Evolutionary conservation across 2,797 vertebrate genomes (phyloP).

Genomic region (Rhyacichthys aspro): DNA sequence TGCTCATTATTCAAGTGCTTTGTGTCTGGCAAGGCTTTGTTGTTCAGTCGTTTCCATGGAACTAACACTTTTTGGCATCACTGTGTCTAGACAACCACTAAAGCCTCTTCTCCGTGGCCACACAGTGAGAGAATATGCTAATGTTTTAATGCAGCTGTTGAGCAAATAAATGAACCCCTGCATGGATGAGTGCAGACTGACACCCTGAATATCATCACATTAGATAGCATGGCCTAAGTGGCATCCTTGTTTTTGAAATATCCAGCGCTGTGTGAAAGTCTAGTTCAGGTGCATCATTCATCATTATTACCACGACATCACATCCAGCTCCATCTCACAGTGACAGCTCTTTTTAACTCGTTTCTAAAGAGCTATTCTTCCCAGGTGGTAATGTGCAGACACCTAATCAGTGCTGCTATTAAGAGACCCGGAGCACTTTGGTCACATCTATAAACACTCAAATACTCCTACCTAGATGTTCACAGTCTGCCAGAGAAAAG

Average conservation of each 20-base stretch:
- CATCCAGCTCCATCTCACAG: conserved; percentile 36
- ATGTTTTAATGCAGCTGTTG: conserved; percentile 47
- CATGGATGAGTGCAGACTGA: conserved; percentile 52
- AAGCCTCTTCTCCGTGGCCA: conserved; percentile 35
- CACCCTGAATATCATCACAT: conserved; percentile 54
- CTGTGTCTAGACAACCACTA: conserved; percentile 37
- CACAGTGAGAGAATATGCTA: conserved; percentile 52
- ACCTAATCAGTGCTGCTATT: conserved; percentile 55
- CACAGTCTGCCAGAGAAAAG: conserved; percentile 12
- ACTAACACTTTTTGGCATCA: conserved; percentile 25
- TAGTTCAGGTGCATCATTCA: conserved; percentile 44
- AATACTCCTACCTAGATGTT: conserved; percentile 45
- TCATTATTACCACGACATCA: conserved; percentile 53
- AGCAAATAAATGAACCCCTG: conserved; percentile 55
- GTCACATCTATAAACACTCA: conserved; percentile 55
- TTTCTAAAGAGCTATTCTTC: conserved; percentile 57
- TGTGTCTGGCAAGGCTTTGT: conserved; percentile 6
- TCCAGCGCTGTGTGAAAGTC: conserved; percentile 31
- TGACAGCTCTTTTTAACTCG: conserved; percentile 52
- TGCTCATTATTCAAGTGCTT: neutral
- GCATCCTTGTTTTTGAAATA: conserved; percentile 38
- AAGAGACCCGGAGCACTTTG: conserved; percentile 42
- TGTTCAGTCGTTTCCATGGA: conserved; percentile 1
- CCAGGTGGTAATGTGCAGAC: conserved; percentile 51
- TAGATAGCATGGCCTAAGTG: conserved; percentile 48